phyloP scores from a whole-genome alignment of 2,113 vertebrate species.

The Nothocercus nigrocapillus region DNA sequence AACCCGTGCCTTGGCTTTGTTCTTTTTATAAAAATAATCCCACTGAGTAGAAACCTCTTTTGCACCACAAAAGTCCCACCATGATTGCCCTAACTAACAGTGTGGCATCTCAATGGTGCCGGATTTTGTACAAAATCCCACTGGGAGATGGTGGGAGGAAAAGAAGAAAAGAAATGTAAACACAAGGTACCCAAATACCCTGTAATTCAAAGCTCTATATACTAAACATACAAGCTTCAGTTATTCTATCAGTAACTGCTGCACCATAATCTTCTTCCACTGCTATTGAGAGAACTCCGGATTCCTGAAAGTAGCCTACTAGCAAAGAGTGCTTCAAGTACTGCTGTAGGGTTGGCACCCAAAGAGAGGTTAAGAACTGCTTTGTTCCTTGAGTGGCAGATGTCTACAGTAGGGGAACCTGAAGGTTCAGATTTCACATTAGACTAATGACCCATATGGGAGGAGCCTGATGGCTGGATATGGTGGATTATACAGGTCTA shows the following conservation, averaged over 20 bases:
- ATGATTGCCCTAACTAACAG: neutral
- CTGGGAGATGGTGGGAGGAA: neutral
- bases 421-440: neutral
- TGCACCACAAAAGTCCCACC: neutral
- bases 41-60: too few relatives aligned
- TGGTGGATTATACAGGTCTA: neutral
- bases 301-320: neutral
- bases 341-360: neutral
- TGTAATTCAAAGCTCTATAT: neutral
- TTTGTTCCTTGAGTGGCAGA: neutral
- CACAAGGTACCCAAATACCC: neutral
- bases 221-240: neutral
- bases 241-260: neutral
- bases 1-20: neutral
- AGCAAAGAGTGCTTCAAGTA: neutral
- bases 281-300: neutral
- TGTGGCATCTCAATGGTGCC: fast-evolving
- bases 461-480: neutral
- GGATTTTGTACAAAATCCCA: neutral
- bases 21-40: neutral
- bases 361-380: neutral
- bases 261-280: neutral
- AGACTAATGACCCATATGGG: neutral
- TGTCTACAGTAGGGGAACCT: neutral
- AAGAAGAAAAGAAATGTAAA: neutral